These are phyloP conservation scores for Deladenus siricidicola DNA, from an alignment of 2,888 invertebrate genomes.

Conservation along the genomic window DNA sequence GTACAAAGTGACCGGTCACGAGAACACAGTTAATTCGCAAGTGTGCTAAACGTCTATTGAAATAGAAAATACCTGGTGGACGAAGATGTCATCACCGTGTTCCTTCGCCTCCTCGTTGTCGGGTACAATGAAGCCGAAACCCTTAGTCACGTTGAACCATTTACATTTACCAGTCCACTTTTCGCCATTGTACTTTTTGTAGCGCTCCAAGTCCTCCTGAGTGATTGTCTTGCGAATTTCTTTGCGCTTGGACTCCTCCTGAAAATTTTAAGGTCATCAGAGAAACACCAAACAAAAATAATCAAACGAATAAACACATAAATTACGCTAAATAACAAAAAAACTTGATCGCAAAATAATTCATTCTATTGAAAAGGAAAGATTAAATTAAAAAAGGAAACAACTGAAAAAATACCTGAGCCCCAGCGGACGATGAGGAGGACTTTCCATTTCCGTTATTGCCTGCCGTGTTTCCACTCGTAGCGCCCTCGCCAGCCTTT, in stretches of 20 bases:
- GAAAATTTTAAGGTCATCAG: no score
- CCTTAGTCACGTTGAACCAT: constrained; percentile 22
- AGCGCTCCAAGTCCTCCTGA: constrained; percentile 16
- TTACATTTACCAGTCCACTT: constrained; percentile 24
- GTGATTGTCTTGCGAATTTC: constrained; percentile 9
- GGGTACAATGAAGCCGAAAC: constrained; percentile 17
- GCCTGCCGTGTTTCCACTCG: background rate
- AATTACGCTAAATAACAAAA: no score
- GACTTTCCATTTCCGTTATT: background rate
- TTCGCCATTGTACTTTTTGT: constrained; percentile 17
- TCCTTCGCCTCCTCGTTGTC: constrained; percentile 15
- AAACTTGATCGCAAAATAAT: no score
- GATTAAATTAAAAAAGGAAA: no score
- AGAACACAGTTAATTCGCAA: background rate
- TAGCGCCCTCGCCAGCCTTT: no score
- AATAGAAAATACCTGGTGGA: constrained; percentile 9
- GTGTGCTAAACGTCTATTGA: background rate
- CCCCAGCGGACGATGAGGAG: no score
- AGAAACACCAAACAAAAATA: no score
- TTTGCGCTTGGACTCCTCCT: no score
- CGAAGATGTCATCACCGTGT: constrained; percentile 17
- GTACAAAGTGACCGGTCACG: no score
- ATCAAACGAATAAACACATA: no score
- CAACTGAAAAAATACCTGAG: no score
- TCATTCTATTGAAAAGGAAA: no score